Conservation (phyloP, 2,113 vertebrate species). For the Myodes glareolus region DNA sequence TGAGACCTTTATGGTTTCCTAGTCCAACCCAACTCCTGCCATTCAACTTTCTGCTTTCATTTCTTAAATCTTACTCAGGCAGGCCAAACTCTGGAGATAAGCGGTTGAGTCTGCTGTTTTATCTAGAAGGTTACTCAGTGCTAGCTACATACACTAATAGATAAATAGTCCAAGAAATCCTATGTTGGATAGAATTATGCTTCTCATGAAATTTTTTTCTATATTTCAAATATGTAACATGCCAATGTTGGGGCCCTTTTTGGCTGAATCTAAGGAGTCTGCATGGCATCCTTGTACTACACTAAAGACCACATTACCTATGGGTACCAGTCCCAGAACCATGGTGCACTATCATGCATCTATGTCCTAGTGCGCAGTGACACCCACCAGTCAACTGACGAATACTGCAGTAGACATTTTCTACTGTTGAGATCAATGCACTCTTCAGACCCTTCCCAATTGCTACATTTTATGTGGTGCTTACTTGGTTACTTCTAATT, state of each 20-base stretch:
- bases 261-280: background rate
- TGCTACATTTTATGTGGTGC: conserved; percentile 3
- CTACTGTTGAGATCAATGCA: background rate
- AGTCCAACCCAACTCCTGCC: background rate
- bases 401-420: background rate
- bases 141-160: background rate
- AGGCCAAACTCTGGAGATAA: background rate
- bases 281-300: background rate
- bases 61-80: background rate
- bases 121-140: background rate
- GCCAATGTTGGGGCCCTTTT: background rate
- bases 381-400: background rate
- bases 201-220: background rate
- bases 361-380: background rate
- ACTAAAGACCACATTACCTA: background rate
- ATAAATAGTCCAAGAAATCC: background rate
- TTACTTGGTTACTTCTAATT: conserved; percentile 13
- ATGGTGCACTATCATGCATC: background rate
- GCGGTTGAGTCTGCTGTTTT: background rate
- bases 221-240: background rate
- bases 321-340: background rate
- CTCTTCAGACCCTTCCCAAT: background rate
- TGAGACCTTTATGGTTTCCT: background rate
- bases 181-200: background rate
- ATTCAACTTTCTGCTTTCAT: background rate